phyloP scores from a whole-genome alignment of 2,888 invertebrate species.

The Acleris holmiana region DNA sequence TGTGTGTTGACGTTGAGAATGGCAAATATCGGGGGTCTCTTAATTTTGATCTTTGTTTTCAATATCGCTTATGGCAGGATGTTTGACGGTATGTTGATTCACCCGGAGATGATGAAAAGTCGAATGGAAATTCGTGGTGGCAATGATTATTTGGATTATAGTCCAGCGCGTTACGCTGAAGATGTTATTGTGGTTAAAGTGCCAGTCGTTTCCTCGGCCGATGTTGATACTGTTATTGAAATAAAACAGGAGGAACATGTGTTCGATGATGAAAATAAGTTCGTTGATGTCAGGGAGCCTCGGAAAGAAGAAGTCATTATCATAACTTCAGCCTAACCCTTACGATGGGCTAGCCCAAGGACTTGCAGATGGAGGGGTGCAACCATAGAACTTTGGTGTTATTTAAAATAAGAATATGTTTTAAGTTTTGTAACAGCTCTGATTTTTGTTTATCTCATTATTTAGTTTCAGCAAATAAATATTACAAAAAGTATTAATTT shows the following conservation, averaged over 20 bases:
- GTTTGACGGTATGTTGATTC: constrained; percentile 58
- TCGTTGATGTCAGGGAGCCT: constrained; percentile 2
- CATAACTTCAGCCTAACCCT: constrained; percentile 15
- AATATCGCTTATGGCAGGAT: constrained; percentile 46
- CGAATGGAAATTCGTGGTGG: constrained; percentile 51
- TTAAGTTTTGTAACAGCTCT: no score
- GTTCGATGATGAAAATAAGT: not conserved
- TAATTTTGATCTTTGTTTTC: constrained; percentile 50
- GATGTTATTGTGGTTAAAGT: constrained; percentile 42
- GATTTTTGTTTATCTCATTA: no score
- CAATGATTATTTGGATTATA: constrained; percentile 68
- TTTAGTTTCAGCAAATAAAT: no score
- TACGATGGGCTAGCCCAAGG: not conserved
- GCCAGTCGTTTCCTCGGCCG: constrained; percentile 24
- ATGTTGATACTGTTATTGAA: constrained; percentile 40
- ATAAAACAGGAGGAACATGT: constrained; percentile 33
- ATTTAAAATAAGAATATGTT: no score
- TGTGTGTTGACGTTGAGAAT: constrained; percentile 48
- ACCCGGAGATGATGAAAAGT: constrained; percentile 64
- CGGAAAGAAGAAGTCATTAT: constrained; percentile 21
- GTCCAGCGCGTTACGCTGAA: constrained; percentile 48
- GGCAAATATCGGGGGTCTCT: constrained; percentile 53
- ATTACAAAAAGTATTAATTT: no score
- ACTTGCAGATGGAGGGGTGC: not conserved
- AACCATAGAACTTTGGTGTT: no score